Evolutionary conservation across 2,888 invertebrate genomes (phyloP).

Genomic region (Linhomoeus sp.): DNA sequence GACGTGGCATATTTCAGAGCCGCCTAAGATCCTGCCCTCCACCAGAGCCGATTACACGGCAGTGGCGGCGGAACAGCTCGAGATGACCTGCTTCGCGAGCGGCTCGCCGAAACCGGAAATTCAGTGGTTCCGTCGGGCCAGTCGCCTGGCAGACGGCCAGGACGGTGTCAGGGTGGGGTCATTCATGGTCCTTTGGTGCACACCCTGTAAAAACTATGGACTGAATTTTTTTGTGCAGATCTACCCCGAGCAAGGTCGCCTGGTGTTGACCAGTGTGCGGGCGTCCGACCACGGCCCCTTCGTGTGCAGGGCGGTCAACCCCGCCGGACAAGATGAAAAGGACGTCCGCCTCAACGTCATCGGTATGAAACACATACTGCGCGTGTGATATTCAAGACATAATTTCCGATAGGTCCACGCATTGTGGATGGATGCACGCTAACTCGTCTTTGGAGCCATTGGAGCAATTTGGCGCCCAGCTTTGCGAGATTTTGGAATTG

Average conservation of each 20-base stretch:
- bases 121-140: slow-evolving; percentile 16
- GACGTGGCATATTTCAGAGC: slow-evolving; percentile 15
- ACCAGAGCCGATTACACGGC: slow-evolving; percentile 14
- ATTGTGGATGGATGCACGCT: too few species aligned
- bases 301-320: slow-evolving; percentile 42
- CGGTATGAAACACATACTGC: slow-evolving; percentile 25
- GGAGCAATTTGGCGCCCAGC: too few species aligned
- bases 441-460: too few species aligned
- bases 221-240: too few species aligned
- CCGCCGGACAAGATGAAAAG: slow-evolving; percentile 38
- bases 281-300: slow-evolving; percentile 36
- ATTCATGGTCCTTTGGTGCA: too few species aligned
- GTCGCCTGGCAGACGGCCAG: slow-evolving; percentile 6
- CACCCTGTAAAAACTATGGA: too few species aligned
- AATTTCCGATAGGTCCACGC: too few species aligned
- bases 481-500: too few species aligned
- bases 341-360: slow-evolving; percentile 39
- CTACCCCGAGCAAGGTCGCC: slow-evolving; percentile 10
- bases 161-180: too few species aligned
- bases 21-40: slow-evolving; percentile 15
- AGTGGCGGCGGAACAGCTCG: slow-evolving; percentile 12
- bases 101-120: slow-evolving; percentile 18
- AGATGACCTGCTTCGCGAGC: slow-evolving; percentile 17
- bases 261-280: slow-evolving; percentile 13
- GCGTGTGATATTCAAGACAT: neutral